Percentiles rank a stretch among this genome's conserved stretches.
Conservation (phyloP, 2,113 vertebrate genomes). For the Periophthalmodon schlosseri region DNA sequence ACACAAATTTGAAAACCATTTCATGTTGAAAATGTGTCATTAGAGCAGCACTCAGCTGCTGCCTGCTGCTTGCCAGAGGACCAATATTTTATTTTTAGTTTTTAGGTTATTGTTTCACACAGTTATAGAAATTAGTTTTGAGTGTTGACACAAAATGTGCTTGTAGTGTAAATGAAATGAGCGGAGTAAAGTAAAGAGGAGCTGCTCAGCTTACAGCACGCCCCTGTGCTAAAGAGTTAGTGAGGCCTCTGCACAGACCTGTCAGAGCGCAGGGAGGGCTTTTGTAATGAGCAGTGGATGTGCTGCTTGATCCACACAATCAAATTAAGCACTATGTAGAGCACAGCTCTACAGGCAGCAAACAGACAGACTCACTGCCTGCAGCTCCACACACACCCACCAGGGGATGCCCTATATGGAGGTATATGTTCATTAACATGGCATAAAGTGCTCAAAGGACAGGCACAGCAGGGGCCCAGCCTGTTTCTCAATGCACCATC, state of each 20-base stretch:
- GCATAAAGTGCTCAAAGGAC: constrained; percentile 59
- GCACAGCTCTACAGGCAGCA: constrained; percentile 47
- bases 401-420: constrained; percentile 28
- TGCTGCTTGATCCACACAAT: constrained; percentile 38
- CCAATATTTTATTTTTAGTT: too few relatives aligned
- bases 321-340: constrained; percentile 47
- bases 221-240: constrained; percentile 23
- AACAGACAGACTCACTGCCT: constrained; percentile 25
- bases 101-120: too few relatives aligned
- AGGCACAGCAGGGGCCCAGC: constrained; percentile 29
- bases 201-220: constrained; percentile 16
- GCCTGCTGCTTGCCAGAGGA: too few relatives aligned
- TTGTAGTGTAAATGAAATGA: not conserved
- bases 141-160: not conserved
- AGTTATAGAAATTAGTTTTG: too few relatives aligned
- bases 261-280: constrained; percentile 28
- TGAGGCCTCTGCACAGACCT: constrained; percentile 37
- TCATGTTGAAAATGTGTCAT: too few relatives aligned
- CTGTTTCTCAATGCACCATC: not conserved
- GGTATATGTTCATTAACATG: constrained; percentile 53
- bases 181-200: constrained; percentile 1
- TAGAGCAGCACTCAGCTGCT: too few relatives aligned
- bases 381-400: constrained; percentile 16
- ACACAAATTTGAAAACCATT: too few relatives aligned
- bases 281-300: constrained; percentile 26